Conservation (phyloP, 2,113 vertebrate genomes). For the Cygnus atratus region DNA sequence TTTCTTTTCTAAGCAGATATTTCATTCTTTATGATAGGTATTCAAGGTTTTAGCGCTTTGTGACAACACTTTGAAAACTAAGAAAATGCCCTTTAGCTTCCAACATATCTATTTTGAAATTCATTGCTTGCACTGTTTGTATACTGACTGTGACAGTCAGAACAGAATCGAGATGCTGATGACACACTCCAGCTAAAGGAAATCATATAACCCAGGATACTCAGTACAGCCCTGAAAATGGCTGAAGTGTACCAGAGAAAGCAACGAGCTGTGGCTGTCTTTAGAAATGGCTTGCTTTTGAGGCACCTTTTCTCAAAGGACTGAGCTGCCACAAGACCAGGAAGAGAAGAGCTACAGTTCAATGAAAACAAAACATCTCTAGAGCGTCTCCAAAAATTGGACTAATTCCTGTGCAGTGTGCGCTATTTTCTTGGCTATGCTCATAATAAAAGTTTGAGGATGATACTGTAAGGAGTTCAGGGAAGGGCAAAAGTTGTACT, state of each 20-base stretch:
- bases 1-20: neutral
- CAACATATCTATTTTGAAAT: neutral
- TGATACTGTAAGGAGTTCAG: neutral
- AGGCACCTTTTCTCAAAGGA: neutral
- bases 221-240: neutral
- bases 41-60: neutral
- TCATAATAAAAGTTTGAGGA: neutral
- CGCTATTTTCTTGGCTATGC: neutral
- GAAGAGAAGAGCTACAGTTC: neutral
- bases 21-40: neutral
- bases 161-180: neutral
- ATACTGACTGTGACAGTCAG: neutral
- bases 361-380: neutral
- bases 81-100: neutral
- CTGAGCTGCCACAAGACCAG: neutral
- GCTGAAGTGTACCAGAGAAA: neutral
- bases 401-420: neutral
- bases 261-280: neutral
- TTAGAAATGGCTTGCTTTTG: neutral
- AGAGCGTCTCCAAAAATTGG: neutral
- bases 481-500: neutral
- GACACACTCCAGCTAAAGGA: constrained; percentile 8
- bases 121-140: neutral
- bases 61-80: neutral
- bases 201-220: neutral